Evolutionary conservation across 2,113 vertebrate genomes (phyloP).

Genomic region (Arenaria interpres): DNA sequence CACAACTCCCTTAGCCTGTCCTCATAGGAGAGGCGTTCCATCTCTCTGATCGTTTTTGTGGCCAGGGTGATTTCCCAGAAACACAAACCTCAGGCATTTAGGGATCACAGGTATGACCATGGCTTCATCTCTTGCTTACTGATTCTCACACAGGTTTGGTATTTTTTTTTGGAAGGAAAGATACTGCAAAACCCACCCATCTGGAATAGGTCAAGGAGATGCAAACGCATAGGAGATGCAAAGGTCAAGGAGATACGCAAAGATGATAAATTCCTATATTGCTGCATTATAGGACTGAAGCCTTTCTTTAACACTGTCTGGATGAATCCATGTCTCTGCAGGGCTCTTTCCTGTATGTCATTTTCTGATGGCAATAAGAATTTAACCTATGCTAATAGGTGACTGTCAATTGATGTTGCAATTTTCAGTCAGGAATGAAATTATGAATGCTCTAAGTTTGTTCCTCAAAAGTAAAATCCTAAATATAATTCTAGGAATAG

Average conservation of each 20-base stretch:
- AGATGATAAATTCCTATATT: not conserved
- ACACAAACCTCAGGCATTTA: rapidly evolving
- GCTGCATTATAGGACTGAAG: not conserved
- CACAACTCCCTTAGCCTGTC: not conserved
- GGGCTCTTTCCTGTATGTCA: not conserved
- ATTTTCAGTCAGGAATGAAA: not conserved
- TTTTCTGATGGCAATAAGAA: not conserved
- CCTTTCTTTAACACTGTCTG: not conserved
- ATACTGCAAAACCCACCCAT: not conserved
- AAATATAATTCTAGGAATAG: not conserved
- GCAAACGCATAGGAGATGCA: not conserved
- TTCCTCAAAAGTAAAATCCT: not conserved
- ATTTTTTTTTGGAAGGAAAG: not conserved
- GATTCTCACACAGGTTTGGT: not conserved
- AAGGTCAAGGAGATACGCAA: not conserved
- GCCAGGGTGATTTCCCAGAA: not conserved
- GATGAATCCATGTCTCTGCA: not conserved
- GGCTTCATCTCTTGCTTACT: not conserved
- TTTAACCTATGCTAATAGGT: not conserved
- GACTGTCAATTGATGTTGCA: not conserved
- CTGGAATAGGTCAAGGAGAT: not conserved
- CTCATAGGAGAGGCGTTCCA: rapidly evolving
- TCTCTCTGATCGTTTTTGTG: rapidly evolving
- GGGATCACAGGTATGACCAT: not conserved
- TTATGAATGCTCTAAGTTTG: not conserved